These are phyloP conservation scores for Lacerta agilis DNA, from an alignment of 2,797 vertebrate species.

Conservation along the genomic window DNA sequence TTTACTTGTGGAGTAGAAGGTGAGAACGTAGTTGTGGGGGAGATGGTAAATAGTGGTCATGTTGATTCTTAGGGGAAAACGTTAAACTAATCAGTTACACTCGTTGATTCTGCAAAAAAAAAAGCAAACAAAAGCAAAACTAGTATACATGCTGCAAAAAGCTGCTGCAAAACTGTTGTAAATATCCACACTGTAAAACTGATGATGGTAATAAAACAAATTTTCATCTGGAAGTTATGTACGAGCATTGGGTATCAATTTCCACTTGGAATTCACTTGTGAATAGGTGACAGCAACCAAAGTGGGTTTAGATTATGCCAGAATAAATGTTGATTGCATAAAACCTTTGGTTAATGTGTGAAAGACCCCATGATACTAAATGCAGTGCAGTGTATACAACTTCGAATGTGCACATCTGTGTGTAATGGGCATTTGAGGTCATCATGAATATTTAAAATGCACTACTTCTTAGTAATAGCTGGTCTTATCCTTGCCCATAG, in stretches of 20 bases:
- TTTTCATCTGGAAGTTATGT: constrained; percentile 57
- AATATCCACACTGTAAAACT: constrained; percentile 41
- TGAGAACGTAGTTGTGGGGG: constrained; percentile 39
- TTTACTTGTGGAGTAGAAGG: constrained; percentile 58
- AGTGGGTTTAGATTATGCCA: constrained; percentile 60
- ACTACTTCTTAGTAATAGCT: constrained; percentile 63
- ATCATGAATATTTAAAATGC: constrained; percentile 57
- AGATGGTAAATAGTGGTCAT: constrained; percentile 34
- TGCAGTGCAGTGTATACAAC: constrained; percentile 69
- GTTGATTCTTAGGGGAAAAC: constrained; percentile 15
- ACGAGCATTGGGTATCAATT: constrained; percentile 41
- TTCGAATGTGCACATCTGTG: neutral
- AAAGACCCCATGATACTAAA: constrained; percentile 51
- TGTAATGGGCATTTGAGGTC: constrained; percentile 48
- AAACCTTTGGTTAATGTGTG: neutral
- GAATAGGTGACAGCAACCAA: constrained; percentile 47
- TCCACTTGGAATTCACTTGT: constrained; percentile 46
- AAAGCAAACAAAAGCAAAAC: neutral
- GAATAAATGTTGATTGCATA: constrained; percentile 20
- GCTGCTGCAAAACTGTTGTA: constrained; percentile 43
- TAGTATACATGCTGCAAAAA: constrained; percentile 9
- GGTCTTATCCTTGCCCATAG: constrained; percentile 58
- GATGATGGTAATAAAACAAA: constrained; percentile 24
- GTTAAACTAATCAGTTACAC: constrained; percentile 27
- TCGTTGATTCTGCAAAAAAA: constrained; percentile 49